Base-by-base conservation (phyloP, 2,888 invertebrate species). In the Operophtera brumata region DNA sequence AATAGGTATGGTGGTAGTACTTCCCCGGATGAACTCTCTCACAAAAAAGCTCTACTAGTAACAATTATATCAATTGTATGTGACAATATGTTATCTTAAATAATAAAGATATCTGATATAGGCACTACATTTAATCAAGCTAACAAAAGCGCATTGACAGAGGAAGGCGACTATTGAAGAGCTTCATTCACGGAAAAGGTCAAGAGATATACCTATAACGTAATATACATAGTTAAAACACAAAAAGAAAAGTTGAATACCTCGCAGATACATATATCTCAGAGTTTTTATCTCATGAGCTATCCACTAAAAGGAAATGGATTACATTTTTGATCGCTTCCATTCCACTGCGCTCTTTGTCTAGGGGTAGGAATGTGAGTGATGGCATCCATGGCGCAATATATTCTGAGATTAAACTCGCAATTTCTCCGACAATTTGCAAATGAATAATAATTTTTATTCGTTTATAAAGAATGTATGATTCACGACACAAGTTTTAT, bases 301-400 rank as follows among this genome's bases (percentile, higher is more conserved):
- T 73, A 73, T 75, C 70, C 69, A 66, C 68, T 71, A 64, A 66
- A 65, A 64, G 68, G 75, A 80, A 85, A 86, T 82, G 81, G 82
- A 85, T 86, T 81, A 81, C 75, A 78, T 79, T 86, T 82, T 82
- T 82, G 78, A 82, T 73, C 74, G 73, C 73, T 85, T 85, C 77
- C 82, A 77, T 81, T 79, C 76, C 79, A 80, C 78, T 78, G 78
- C 76, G 63, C 68, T 63, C 65, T 66, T 73, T 77, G 78, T 80
- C 70, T 75, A 59, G 78, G 80, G 82, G 74, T 64, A 65, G 42
- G 54, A 62, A 74, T 81, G 77, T 84, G 80, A 82, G 67, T 76
- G 80, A 83, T 81, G 78, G 70, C 69, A 68, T 65, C 64, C 70
- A 73, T 76, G 54, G 59, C 64, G 61, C 52, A 54, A 69, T 73